Conservation (phyloP, 2,888 invertebrate species). For the Itoplectis maculator region DNA sequence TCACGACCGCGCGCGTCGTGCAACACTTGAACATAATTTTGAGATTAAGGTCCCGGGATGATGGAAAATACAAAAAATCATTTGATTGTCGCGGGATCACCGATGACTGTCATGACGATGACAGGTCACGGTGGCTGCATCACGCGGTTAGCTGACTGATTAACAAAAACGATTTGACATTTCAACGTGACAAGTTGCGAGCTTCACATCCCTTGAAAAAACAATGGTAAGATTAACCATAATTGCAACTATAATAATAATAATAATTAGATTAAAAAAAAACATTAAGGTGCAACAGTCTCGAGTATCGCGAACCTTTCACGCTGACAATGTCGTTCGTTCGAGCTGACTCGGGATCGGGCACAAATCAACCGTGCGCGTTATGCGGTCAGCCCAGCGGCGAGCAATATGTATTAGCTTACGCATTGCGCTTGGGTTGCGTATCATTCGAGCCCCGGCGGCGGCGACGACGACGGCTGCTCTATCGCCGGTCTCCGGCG, state of each 20-base stretch:
- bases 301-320: slow-evolving; percentile 51
- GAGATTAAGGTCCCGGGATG: slow-evolving; percentile 33
- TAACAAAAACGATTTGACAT: slow-evolving; percentile 37
- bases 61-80: slow-evolving; percentile 15
- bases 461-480: slow-evolving; percentile 47
- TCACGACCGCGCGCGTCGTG: background rate
- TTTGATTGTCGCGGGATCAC: slow-evolving; percentile 12
- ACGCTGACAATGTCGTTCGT: slow-evolving; percentile 61
- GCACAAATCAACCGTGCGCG: slow-evolving; percentile 55
- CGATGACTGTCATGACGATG: slow-evolving; percentile 28
- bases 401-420: slow-evolving; percentile 63
- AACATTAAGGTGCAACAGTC: background rate
- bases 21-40: slow-evolving; percentile 61
- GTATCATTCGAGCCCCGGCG: slow-evolving; percentile 35
- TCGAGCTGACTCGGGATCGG: slow-evolving; percentile 29
- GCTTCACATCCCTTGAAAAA: slow-evolving; percentile 41
- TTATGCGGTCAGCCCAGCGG: slow-evolving; percentile 59
- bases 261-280: too few species aligned
- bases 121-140: slow-evolving; percentile 32
- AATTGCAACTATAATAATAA: too few species aligned
- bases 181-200: slow-evolving; percentile 33
- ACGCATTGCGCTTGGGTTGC: slow-evolving; percentile 65
- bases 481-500: slow-evolving; percentile 47
- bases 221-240: background rate
- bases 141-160: slow-evolving; percentile 9